Evolutionary conservation across 2,113 vertebrate genomes (phyloP).

Genomic region (Tachysurus vachellii): DNA sequence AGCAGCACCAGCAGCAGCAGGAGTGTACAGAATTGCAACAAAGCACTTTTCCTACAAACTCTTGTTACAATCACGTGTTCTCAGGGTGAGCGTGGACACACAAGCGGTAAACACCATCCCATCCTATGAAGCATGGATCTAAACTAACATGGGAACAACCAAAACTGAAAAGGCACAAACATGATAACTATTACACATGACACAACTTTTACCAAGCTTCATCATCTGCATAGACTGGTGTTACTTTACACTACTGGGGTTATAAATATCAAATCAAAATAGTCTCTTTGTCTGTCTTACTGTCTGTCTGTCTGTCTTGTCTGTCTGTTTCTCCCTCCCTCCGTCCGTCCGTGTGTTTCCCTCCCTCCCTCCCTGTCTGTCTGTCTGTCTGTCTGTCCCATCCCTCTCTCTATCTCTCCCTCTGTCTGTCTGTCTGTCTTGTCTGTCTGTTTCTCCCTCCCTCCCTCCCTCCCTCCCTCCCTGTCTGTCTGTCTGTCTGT

Average conservation of each 20-base stretch:
- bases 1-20: not conserved
- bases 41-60: not conserved
- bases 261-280: not conserved
- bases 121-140: not conserved
- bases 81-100: not conserved
- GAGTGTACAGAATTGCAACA: not conserved
- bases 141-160: not conserved
- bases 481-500: too few relatives aligned
- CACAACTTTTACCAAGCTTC: not conserved
- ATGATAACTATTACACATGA: not conserved
- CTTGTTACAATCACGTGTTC: constrained; percentile 1
- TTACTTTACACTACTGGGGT: not conserved
- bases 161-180: constrained; percentile 3
- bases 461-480: too few relatives aligned
- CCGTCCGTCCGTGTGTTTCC: too few relatives aligned
- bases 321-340: too few relatives aligned
- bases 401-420: too few relatives aligned
- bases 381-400: too few relatives aligned
- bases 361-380: too few relatives aligned
- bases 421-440: too few relatives aligned
- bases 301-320: too few relatives aligned
- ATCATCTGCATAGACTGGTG: constrained; percentile 14
- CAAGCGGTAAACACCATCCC: not conserved
- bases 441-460: too few relatives aligned
- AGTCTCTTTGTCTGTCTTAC: not conserved